Percentiles rank a stretch among this genome's conserved stretches.
Conservation (phyloP, 2,797 vertebrate genomes). For the Ctenopoma kingsleyae region DNA sequence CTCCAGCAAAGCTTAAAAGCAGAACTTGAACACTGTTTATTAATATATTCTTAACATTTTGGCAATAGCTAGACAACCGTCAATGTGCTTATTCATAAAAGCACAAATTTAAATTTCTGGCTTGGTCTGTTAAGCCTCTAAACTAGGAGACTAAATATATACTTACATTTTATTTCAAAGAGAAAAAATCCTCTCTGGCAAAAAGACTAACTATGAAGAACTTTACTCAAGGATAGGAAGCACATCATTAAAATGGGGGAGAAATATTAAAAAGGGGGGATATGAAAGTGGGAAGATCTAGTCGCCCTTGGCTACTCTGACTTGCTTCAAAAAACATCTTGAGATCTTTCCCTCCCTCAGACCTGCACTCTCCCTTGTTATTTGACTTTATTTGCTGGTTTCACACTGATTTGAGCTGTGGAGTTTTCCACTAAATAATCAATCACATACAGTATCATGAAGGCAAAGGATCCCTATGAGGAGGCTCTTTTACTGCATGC, state of each 20-base stretch:
- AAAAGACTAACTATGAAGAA: slow-evolving; percentile 79
- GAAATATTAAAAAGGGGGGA: slow-evolving; percentile 83
- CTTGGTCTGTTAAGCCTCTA: slow-evolving; percentile 78
- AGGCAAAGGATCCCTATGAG: slow-evolving; percentile 51
- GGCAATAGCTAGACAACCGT: slow-evolving; percentile 69
- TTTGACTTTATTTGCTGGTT: slow-evolving; percentile 82
- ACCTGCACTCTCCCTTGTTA: slow-evolving; percentile 81
- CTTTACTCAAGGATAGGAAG: slow-evolving; percentile 87
- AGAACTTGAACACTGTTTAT: slow-evolving; percentile 63
- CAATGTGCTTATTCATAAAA: slow-evolving; percentile 78
- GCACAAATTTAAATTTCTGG: slow-evolving; percentile 80
- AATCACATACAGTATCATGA: slow-evolving; percentile 74
- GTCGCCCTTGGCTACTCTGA: slow-evolving; percentile 82
- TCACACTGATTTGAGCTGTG: slow-evolving; percentile 71
- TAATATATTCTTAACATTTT: slow-evolving; percentile 78
- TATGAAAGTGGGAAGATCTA: slow-evolving; percentile 80
- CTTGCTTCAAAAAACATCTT: slow-evolving; percentile 82
- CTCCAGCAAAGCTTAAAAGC: slow-evolving; percentile 45
- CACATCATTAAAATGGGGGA: slow-evolving; percentile 85
- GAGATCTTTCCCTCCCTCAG: slow-evolving; percentile 80
- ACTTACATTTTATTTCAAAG: slow-evolving; percentile 88
- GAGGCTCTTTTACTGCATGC: slow-evolving; percentile 49
- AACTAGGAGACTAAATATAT: slow-evolving; percentile 88
- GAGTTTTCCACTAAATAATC: slow-evolving; percentile 84
- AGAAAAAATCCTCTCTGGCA: slow-evolving; percentile 79